Conservation (phyloP, 2,888 invertebrate species). For the Epinotia brunnichana region DNA sequence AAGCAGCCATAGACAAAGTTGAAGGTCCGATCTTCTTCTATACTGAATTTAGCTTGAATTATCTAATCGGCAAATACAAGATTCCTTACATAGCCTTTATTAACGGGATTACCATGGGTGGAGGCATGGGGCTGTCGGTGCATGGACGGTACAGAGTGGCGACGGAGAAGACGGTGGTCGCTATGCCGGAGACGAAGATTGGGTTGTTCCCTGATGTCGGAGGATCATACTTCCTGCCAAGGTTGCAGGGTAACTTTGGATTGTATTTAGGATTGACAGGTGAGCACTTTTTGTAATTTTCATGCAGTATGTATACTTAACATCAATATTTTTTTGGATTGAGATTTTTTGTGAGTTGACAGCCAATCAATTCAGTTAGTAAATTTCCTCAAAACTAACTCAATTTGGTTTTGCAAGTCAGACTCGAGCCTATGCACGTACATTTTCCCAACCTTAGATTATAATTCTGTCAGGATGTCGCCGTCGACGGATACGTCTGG, state of each 20-base stretch:
- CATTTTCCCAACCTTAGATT: no score
- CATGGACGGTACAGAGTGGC: conserved; percentile 97
- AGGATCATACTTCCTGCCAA: conserved; percentile 94
- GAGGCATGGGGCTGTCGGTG: conserved; percentile 97
- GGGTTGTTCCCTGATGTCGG: conserved; percentile 99
- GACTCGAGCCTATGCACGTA: no score
- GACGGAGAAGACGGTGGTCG: conserved; percentile 96
- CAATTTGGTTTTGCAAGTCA: no score
- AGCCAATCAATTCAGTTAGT: no score
- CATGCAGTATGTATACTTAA: no score
- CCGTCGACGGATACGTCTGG: no score
- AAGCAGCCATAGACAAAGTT: conserved; percentile 87
- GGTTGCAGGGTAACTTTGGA: conserved; percentile 93
- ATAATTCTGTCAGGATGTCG: no score
- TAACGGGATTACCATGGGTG: conserved; percentile 99
- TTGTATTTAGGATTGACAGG: conserved; percentile 96
- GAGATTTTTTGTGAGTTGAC: no score
- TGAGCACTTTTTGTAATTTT: no score
- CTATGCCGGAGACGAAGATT: conserved; percentile 99
- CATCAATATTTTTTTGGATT: no score
- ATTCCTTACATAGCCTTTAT: conserved; percentile 97
- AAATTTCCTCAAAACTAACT: no score
- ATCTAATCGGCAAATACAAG: conserved; percentile 93
- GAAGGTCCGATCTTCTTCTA: conserved; percentile 90
- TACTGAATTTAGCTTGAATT: conserved; percentile 93